These are phyloP conservation scores for Grus americana DNA, from an alignment of 2,113 vertebrate genomes.

Conservation along the genomic window DNA sequence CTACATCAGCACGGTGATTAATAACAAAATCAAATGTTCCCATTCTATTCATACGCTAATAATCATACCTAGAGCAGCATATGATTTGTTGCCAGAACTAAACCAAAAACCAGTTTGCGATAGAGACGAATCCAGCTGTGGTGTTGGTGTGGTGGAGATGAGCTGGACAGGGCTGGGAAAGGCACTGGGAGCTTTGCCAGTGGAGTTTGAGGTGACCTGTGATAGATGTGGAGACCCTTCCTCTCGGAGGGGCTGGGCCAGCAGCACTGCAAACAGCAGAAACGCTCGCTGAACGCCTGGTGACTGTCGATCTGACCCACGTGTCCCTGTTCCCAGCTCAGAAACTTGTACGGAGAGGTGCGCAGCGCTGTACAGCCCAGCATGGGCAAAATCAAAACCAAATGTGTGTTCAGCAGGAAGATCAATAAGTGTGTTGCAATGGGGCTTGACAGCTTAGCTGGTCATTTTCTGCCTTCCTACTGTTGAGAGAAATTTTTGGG, in stretches of 20 bases:
- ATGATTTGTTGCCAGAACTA: neutral
- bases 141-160: neutral
- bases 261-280: neutral
- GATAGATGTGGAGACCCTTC: neutral
- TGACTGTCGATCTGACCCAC: fast-evolving
- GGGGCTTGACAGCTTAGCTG: neutral
- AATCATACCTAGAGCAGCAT: neutral
- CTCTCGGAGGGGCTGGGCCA: neutral
- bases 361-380: neutral
- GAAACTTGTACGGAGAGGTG: neutral
- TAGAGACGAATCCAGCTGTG: neutral
- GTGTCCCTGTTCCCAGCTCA: neutral
- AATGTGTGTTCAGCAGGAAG: neutral
- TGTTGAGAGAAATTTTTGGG: neutral
- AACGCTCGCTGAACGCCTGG: neutral
- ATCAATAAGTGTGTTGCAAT: neutral
- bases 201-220: neutral
- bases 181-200: neutral
- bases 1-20: neutral
- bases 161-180: neutral
- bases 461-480: neutral
- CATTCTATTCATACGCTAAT: neutral
- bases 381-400: neutral
- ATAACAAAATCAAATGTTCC: neutral
- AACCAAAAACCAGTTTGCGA: too few relatives aligned